phyloP scores from a whole-genome alignment of 2,113 vertebrate species.

The Oncorhynchus gorbuscha region DNA sequence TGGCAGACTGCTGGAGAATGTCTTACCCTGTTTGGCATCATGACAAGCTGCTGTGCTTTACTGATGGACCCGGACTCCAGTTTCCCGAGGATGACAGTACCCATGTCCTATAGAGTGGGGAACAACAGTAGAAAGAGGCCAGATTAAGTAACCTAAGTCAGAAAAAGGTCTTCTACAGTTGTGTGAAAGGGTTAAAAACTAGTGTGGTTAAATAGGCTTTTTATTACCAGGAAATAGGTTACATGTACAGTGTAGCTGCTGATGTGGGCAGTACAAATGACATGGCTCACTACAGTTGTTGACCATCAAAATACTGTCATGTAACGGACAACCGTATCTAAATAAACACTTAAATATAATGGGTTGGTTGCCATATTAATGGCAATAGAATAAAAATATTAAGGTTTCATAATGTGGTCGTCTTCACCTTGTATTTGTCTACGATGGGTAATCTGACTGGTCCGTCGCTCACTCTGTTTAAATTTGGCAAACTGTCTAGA shows the following conservation, averaged over 20 bases:
- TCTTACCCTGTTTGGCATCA: slow-evolving; percentile 98
- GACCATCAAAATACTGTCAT: background rate
- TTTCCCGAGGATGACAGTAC: slow-evolving; percentile 94
- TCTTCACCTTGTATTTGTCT: slow-evolving; percentile 87
- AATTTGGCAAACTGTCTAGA: slow-evolving; percentile 90
- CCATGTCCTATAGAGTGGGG: slow-evolving; percentile 86
- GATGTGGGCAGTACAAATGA: background rate
- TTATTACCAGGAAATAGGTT: too few species aligned
- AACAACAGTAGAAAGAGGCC: background rate
- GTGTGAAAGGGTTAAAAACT: background rate
- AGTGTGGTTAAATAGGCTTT: background rate
- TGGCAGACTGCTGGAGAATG: background rate
- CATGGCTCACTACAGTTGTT: background rate
- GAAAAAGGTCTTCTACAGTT: too few species aligned
- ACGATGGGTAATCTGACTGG: slow-evolving; percentile 91
- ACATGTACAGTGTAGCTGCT: too few species aligned
- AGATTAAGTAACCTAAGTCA: too few species aligned
- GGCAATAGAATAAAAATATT: background rate
- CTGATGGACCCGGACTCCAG: slow-evolving; percentile 93
- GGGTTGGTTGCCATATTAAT: background rate
- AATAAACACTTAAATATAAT: background rate
- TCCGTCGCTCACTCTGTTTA: slow-evolving; percentile 85
- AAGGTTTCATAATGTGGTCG: background rate
- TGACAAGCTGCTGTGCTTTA: slow-evolving; percentile 95
- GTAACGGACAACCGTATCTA: background rate